Base-by-base conservation (phyloP, 2,888 invertebrate genomes). In the Cheiracanthium punctorium region DNA sequence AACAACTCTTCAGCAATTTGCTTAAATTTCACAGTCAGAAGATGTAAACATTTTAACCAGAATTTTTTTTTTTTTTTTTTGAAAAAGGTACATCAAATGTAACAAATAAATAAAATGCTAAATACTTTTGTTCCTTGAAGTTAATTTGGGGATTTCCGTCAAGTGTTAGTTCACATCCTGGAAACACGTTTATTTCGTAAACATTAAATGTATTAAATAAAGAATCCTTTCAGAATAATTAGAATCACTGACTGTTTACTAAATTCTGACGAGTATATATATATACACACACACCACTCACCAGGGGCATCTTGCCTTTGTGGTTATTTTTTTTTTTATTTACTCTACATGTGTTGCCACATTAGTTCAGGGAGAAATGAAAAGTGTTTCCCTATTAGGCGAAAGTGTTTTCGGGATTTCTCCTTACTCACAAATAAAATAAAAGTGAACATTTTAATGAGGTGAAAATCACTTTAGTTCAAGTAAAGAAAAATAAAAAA, bases 161-260 rank as follows among this genome's bases (percentile, higher is more conserved):
- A 17, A 10, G 43, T 17, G 17, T 17, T 10, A 48, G 17, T 17
- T 48, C 17, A 48, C 43, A 17, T 48, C n/a, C 43, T 48, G 17
- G 5, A 17, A 2, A 10, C 17, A 37, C 17, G 5, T 17, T 12
- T 48, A 2, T 37, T 48, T 48, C 2, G 7, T 17, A 17, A 37
- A 17, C 43, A 48, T 37, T 37, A 37, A 37, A 17, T 48, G 43
- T 17, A 48, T 17, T 12, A 48, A 48, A 48, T 48, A 48, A 48
- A 48, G 43, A 48, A 48, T 17, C 43, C 43, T 48, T 48, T 48
- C 43, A 48, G 43, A 48, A 48, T 48, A 48, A 48, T 48, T 48
- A 48, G 43, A 48, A 17, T 48, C 43, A 48, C 43, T 48, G 43
- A 48, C 43, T 48, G 43, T 48, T 17, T 48, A 48, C 43, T 48